Conservation (phyloP, 1,140 invertebrate species). For the Eumaeus atala region DNA sequence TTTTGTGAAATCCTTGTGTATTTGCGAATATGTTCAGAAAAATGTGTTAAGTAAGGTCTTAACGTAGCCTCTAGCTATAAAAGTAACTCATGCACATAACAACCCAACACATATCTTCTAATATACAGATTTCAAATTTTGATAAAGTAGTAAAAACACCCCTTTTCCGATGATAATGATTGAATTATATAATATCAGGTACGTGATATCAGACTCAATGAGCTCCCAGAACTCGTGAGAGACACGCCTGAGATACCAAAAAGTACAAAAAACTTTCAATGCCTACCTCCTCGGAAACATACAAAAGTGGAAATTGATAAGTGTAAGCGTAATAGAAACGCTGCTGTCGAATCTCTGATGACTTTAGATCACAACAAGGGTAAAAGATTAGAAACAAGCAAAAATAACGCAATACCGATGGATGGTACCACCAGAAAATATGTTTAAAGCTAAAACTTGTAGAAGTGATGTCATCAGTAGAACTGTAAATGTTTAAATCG, state of each 20-base stretch:
- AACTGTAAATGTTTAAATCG: not conserved
- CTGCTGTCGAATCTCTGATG: slow-evolving; percentile 29
- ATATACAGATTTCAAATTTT: no score
- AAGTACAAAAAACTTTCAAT: not conserved
- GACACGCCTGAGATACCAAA: not conserved
- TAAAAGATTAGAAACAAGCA: not conserved
- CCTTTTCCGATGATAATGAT: no score
- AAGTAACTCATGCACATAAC: no score
- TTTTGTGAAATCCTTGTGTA: no score
- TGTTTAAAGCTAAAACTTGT: slow-evolving; percentile 12
- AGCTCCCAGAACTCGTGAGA: slow-evolving; percentile 20
- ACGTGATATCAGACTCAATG: slow-evolving; percentile 8
- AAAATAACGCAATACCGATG: not conserved
- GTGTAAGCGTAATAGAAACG: slow-evolving; percentile 29
- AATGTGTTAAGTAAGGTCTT: no score
- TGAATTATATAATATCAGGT: not conserved
- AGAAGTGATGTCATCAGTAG: not conserved
- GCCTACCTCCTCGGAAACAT: not conserved
- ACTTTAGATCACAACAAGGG: slow-evolving; percentile 12
- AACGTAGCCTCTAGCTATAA: no score
- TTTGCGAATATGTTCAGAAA: no score
- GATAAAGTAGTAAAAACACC: no score
- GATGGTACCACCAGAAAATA: slow-evolving; percentile 4
- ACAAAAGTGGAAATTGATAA: slow-evolving; percentile 4
- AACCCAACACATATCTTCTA: no score